phyloP scores from a whole-genome alignment of 2,888 invertebrate genomes.

The Myopa tessellatipennis region DNA sequence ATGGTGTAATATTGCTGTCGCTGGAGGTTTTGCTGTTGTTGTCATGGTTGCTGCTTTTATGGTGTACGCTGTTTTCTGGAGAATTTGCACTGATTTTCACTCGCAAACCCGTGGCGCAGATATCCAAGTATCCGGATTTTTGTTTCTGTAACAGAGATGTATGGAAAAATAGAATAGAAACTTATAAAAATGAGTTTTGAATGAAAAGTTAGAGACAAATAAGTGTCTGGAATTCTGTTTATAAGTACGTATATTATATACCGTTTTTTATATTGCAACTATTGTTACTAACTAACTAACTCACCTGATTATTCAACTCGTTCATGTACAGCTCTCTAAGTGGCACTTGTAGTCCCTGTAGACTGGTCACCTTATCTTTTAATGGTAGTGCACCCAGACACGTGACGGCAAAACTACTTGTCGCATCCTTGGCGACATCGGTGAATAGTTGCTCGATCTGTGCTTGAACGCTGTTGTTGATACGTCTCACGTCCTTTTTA shows the following conservation, averaged over 20 bases:
- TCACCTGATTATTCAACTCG: constrained; percentile 63
- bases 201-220: not conserved
- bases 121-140: constrained; percentile 63
- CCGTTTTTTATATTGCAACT: too few relatives aligned
- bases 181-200: too few relatives aligned
- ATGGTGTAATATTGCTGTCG: constrained; percentile 76
- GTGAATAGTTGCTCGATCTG: constrained; percentile 88
- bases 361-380: constrained; percentile 82
- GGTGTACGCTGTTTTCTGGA: constrained; percentile 57
- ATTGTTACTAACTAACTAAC: not conserved
- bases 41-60: constrained; percentile 67
- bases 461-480: constrained; percentile 83
- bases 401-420: constrained; percentile 78
- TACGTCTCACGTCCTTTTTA: constrained; percentile 65
- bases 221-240: not conserved
- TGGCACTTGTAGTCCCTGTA: constrained; percentile 85
- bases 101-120: constrained; percentile 74
- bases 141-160: constrained; percentile 55
- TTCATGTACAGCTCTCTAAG: constrained; percentile 77
- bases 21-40: constrained; percentile 48
- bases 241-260: too few relatives aligned
- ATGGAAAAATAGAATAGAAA: not conserved
- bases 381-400: constrained; percentile 86
- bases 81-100: constrained; percentile 71
- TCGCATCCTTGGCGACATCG: constrained; percentile 76